Evolutionary conservation across 2,888 invertebrate genomes (phyloP).

Genomic region (Venustoraphidia nigricollis): DNA sequence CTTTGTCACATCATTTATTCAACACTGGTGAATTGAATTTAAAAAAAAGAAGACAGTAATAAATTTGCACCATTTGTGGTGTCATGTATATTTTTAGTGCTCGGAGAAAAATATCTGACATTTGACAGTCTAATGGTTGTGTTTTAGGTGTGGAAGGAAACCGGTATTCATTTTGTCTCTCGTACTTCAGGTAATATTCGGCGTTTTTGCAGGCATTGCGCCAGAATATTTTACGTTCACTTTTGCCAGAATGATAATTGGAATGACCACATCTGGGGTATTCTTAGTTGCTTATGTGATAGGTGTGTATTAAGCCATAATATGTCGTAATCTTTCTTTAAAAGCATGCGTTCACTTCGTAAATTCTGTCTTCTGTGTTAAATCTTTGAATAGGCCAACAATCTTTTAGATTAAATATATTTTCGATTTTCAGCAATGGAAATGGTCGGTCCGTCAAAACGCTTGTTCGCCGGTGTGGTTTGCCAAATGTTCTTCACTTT

Average conservation of each 20-base stretch:
- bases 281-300: slow-evolving; percentile 67
- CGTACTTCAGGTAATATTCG: slow-evolving; percentile 51
- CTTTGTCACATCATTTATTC: no score
- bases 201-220: slow-evolving; percentile 46
- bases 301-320: slow-evolving; percentile 29
- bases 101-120: no score
- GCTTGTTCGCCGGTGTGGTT: slow-evolving; percentile 52
- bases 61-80: no score
- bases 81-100: no score
- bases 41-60: no score
- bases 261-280: slow-evolving; percentile 59
- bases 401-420: neutral
- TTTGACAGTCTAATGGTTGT: neutral
- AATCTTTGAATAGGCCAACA: neutral
- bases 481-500: slow-evolving; percentile 60
- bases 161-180: slow-evolving; percentile 57
- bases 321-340: neutral
- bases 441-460: slow-evolving; percentile 55
- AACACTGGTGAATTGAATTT: no score
- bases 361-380: neutral
- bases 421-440: slow-evolving; percentile 34
- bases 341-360: neutral
- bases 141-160: slow-evolving; percentile 45
- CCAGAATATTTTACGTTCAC: slow-evolving; percentile 54
- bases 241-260: slow-evolving; percentile 47